Evolutionary conservation across 2,113 vertebrate genomes (phyloP).

Genomic region (Rhea pennata): DNA sequence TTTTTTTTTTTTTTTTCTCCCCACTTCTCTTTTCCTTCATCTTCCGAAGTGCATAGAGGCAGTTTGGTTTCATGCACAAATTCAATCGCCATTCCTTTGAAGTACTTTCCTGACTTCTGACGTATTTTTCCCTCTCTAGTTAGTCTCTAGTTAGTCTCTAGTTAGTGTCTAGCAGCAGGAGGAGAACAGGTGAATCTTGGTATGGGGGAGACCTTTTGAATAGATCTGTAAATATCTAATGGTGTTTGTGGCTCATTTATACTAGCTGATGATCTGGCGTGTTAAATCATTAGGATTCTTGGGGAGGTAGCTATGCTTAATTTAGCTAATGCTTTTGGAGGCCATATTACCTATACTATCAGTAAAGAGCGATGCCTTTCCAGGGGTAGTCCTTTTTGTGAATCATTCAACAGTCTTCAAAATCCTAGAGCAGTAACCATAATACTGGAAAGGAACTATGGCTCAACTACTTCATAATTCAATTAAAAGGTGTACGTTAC

Average conservation of each 20-base stretch:
- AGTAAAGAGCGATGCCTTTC: not conserved
- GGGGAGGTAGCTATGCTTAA: not conserved
- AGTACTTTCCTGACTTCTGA: not conserved
- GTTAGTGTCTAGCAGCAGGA: not conserved
- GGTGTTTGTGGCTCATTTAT: not conserved
- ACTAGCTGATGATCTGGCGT: not conserved
- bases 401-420: not conserved
- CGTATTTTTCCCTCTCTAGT: not conserved
- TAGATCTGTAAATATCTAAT: not conserved
- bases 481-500: not conserved
- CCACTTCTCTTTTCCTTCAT: not conserved
- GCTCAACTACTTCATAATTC: not conserved
- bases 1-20: not conserved
- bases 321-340: not conserved
- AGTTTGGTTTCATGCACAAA: not conserved
- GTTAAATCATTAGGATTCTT: not conserved
- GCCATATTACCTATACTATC: not conserved
- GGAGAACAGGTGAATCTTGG: not conserved
- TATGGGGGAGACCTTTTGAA: not conserved
- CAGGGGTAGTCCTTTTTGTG: not conserved
- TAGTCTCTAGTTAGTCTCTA: too few relatives aligned
- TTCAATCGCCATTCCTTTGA: not conserved
- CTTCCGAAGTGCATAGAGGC: not conserved
- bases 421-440: not conserved
- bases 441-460: not conserved